Conservation (phyloP, 2,797 vertebrate genomes). For the Pitangus sulphuratus region DNA sequence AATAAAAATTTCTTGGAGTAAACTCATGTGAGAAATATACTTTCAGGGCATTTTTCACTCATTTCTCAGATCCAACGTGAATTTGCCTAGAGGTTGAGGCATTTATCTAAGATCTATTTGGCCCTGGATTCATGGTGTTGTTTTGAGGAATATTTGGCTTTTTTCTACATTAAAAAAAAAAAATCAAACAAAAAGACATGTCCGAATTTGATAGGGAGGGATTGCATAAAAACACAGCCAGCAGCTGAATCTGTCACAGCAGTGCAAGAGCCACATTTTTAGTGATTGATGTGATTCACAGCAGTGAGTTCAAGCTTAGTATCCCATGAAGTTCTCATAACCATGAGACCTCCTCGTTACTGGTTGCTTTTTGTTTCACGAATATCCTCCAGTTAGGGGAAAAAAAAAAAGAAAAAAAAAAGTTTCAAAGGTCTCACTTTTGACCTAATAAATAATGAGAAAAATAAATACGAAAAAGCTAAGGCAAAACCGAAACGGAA, state of each 20-base stretch:
- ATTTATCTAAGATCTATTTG: background rate
- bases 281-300: background rate
- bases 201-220: background rate
- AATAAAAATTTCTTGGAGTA: background rate
- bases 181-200: rapidly evolving
- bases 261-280: background rate
- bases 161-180: background rate
- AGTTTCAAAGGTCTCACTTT: background rate
- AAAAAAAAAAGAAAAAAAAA: too few relatives aligned
- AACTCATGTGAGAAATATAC: background rate
- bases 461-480: background rate
- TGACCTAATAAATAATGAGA: background rate
- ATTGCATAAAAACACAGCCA: background rate
- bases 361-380: background rate
- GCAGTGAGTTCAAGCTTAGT: background rate
- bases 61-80: background rate
- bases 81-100: background rate
- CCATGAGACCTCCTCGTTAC: too few relatives aligned
- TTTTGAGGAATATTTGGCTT: background rate
- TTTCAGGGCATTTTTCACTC: background rate
- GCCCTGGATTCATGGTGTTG: rapidly evolving
- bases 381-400: background rate
- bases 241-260: background rate
- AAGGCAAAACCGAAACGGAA: rapidly evolving
- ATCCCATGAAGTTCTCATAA: background rate